Evolutionary conservation across 2,888 invertebrate species (phyloP), one percentile per base, ranked within the genome.

Genomic region (Desoria tigrina): DNA sequence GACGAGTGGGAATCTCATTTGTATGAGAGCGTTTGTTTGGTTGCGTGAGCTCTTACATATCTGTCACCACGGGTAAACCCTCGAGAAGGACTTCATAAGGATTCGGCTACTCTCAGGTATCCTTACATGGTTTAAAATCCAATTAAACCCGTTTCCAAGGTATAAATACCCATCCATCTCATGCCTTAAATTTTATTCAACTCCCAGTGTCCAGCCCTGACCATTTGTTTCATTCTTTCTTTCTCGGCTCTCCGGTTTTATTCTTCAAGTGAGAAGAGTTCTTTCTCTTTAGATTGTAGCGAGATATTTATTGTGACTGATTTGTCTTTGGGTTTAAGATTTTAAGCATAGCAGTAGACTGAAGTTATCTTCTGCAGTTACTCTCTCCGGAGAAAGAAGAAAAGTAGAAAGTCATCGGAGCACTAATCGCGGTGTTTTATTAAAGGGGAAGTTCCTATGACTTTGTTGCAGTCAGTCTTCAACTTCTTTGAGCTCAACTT

Each of bases 21-120:
- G n/a, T n/a, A 55, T 37, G 32, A 6, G 6, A 9, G 45, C 45
- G 6, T 45, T 45, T 45, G 45, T 45, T 45, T 6, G 45, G 53
- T 66, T 61, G 61, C 65, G 57, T 66, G 51, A 23, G 51, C 26
- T 51, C 14, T 24, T 51, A 51, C 65, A 37, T 65, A 55, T 66
- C 62, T 49, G 27, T 51, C 42, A 58, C 53, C 57, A 23, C 50
- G 53, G 27, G 61, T 53, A 61, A 42, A 61, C 53, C 56, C 24
- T 32, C 45, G 51, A n/a, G n/a, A 27, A 63, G 65, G 68, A 63
- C 55, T 68, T 65, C 27, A 54, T 68, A 65, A 56, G 68, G 68
- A 65, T 68, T 68, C 68, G 51, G 11, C 51, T 45, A n/a, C 45
- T 45, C 6, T 7, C 24, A 51, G 26, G 51, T 26, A 24, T 51